Base-by-base conservation (phyloP, 2,888 invertebrate species). In the Bellardia bayeri region DNA sequence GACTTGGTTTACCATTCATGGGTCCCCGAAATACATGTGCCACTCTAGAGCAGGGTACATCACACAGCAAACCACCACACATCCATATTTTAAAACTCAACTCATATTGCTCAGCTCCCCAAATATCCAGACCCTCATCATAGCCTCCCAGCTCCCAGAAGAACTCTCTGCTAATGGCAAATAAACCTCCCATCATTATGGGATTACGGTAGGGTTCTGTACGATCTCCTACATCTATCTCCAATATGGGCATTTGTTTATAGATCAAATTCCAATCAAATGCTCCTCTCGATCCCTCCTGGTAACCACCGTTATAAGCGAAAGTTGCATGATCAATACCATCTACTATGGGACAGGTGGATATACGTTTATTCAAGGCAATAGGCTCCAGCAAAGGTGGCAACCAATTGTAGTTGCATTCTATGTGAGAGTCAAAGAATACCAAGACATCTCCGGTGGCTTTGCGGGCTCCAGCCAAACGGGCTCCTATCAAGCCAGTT, bases 71-170 rank as follows among this genome's bases (percentile, higher is more conserved):
- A 0, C 98, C 98, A 30, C 98, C 98, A 93, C 98, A 98, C 94
- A 98, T 98, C 98, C 98, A 98, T 78, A 98, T 96, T 95, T 99
- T 99, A 92, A 99, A 99, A 86, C 98, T 98, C 11, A 99, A 95
- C 92, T 99, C 99, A 91, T 99, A 99, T 92, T 99, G 98, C 92
- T 99, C 99, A 0, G 99, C 99, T 40, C 99, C 99, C 99, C 99
- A 99, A 89, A 99, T 98, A 91, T 98, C 98, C 2, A 98, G 94
- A 0, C 97, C 98, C 75, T 96, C 96, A 92, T 98, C 98, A 91
- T 98, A 98, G 0, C 99, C 99, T 5, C 98, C 99, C 61, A 99
- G 94, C 93, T 98, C 97, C 98, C 98, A 98, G 94, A 99, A 99
- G 94, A 97, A 99, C 89, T 96, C 95, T 0, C 96, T 94, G 83